Conservation (phyloP, 2,888 invertebrate species). For the Neria commutata region DNA sequence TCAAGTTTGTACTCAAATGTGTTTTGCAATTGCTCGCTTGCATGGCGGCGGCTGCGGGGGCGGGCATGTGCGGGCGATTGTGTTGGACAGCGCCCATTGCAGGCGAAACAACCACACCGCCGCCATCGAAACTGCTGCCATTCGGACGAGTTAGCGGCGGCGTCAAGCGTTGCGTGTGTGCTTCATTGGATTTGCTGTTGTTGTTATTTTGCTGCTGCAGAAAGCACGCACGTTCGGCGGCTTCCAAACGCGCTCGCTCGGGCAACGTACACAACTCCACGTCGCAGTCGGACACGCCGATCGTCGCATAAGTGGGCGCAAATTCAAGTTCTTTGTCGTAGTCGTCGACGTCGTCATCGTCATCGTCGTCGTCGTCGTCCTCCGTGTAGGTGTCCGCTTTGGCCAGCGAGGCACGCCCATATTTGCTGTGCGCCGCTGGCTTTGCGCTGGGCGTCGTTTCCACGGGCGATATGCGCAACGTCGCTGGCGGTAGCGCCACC, state of each 20-base stretch:
- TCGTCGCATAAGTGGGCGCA: constrained; percentile 37
- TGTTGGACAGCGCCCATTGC: too few relatives aligned
- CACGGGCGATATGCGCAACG: not conserved
- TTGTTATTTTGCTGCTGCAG: constrained; percentile 44
- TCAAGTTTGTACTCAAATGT: constrained; percentile 27
- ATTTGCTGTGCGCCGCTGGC: constrained; percentile 2
- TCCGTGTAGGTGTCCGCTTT: constrained; percentile 26
- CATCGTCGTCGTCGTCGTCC: constrained; percentile 28
- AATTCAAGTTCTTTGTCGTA: constrained; percentile 42
- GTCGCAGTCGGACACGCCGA: constrained; percentile 44
- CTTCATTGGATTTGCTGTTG: constrained; percentile 25
- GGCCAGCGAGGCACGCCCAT: constrained; percentile 23
- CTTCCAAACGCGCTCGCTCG: constrained; percentile 8
- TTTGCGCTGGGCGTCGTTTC: constrained; percentile 6
- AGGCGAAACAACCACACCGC: not conserved
- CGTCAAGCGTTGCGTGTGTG: not conserved
- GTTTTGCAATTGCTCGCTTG: constrained; percentile 22
- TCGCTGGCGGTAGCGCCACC: constrained; percentile 26
- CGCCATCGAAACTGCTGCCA: not conserved
- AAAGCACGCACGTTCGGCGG: constrained; percentile 40
- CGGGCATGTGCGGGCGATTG: not conserved
- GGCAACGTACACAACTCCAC: constrained; percentile 42
- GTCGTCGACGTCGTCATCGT: constrained; percentile 29
- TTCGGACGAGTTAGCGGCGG: not conserved
- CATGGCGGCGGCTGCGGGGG: constrained; percentile 11